These are phyloP conservation scores for Mechanitis messenoides DNA, from an alignment of 2,888 invertebrate species.

Conservation along the genomic window DNA sequence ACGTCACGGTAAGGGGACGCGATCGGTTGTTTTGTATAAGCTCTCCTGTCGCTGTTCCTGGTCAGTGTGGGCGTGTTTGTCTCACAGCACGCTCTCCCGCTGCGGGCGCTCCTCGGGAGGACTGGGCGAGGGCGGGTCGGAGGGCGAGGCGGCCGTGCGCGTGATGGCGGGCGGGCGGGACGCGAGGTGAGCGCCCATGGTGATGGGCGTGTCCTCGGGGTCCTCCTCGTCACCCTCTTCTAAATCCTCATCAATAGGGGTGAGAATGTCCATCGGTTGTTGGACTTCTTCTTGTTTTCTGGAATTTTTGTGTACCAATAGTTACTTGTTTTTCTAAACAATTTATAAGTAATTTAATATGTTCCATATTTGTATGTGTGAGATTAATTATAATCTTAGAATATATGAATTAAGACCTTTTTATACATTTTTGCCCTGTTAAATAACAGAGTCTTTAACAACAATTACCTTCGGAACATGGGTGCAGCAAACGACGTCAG, in stretches of 20 bases:
- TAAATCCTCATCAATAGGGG: constrained; percentile 87
- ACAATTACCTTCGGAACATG: constrained; percentile 69
- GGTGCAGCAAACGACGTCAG: constrained; percentile 90
- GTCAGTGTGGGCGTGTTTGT: not conserved
- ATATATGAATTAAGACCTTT: no score
- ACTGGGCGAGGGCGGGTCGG: constrained; percentile 62
- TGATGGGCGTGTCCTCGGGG: constrained; percentile 81
- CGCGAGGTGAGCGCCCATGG: constrained; percentile 72
- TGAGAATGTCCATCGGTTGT: constrained; percentile 82
- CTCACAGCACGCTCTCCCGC: constrained; percentile 83
- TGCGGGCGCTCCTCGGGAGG: constrained; percentile 66
- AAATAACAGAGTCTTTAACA: constrained; percentile 15
- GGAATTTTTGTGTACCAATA: constrained; percentile 6
- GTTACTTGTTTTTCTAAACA: not conserved
- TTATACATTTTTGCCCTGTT: no score
- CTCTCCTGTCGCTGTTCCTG: not conserved
- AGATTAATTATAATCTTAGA: no score
- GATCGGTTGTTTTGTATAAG: not conserved
- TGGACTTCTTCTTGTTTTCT: constrained; percentile 78
- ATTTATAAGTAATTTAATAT: no score
- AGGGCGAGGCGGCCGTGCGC: constrained; percentile 84
- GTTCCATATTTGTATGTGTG: no score
- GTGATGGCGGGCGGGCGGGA: constrained; percentile 82
- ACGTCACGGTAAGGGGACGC: not conserved
- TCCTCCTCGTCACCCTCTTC: constrained; percentile 85